Conservation (phyloP, 1,140 invertebrate genomes). For the Hormaphis cornu region DNA sequence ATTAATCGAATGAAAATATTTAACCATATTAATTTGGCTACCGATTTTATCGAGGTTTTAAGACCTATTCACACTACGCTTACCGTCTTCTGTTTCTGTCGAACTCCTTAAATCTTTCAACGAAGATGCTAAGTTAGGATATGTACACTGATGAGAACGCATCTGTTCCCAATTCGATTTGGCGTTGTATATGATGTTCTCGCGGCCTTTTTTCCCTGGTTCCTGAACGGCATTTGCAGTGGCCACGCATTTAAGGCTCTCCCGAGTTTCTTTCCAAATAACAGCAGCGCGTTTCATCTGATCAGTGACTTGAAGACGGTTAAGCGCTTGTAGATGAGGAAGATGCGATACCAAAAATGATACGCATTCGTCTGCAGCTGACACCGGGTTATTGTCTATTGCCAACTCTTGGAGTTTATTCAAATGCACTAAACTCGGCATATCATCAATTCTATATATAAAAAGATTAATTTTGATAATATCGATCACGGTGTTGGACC, state of each 20-base stretch:
- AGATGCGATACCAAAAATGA: constrained; percentile 69
- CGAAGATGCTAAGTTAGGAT: constrained; percentile 33
- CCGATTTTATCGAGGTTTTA: too few species aligned
- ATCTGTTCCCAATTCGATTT: constrained; percentile 70
- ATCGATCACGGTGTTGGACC: not conserved
- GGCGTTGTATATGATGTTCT: constrained; percentile 70
- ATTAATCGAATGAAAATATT: too few species aligned
- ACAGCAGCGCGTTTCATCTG: constrained; percentile 62
- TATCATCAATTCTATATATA: constrained; percentile 55
- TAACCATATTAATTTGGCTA: too few species aligned
- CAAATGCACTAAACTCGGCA: constrained; percentile 57
- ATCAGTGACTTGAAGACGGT: constrained; percentile 60
- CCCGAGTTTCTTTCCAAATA: constrained; percentile 54
- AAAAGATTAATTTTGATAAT: not conserved
- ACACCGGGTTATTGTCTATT: constrained; percentile 77
- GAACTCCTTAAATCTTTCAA: constrained; percentile 10
- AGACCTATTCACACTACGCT: too few species aligned
- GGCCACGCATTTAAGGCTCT: constrained; percentile 24
- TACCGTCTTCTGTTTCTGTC: constrained; percentile 25
- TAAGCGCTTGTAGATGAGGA: constrained; percentile 57
- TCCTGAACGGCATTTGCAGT: not conserved
- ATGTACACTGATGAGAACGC: constrained; percentile 53
- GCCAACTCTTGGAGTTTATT: constrained; percentile 66
- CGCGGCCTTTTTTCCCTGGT: constrained; percentile 44
- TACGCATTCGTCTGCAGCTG: constrained; percentile 59